Conservation (phyloP, 2,888 invertebrate genomes). For the Sesia bembeciformis region DNA sequence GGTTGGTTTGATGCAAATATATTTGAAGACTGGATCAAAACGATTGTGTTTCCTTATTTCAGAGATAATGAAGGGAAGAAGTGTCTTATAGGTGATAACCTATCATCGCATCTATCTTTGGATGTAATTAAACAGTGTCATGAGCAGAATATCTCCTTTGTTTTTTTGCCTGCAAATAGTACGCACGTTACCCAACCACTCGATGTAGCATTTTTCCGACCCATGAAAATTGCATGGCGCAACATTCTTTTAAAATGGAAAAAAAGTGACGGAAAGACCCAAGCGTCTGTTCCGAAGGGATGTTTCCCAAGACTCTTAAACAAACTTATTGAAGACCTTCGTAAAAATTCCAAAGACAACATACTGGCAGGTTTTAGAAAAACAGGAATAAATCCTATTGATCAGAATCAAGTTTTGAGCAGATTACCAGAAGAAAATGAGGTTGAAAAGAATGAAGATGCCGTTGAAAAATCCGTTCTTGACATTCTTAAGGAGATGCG, state of each 20-base stretch:
- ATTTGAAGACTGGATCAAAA: conserved; percentile 29
- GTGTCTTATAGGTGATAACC: conserved; percentile 34
- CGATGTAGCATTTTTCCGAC: conserved; percentile 28
- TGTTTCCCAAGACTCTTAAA: conserved; percentile 13
- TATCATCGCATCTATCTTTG: conserved; percentile 25
- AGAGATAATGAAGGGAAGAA: conserved; percentile 19
- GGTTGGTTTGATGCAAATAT: conserved; percentile 32
- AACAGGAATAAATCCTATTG: too few relatives aligned
- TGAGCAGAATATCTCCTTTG: conserved; percentile 29
- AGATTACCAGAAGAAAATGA: too few relatives aligned
- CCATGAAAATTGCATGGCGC: conserved; percentile 23
- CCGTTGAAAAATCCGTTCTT: too few relatives aligned
- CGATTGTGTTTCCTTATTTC: conserved; percentile 13
- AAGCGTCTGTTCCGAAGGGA: conserved; percentile 10
- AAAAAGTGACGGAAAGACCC: conserved; percentile 10
- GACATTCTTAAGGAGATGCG: too few relatives aligned
- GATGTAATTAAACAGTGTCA: conserved; percentile 24
- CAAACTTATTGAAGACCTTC: conserved; percentile 7
- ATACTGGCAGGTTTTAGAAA: background rate
- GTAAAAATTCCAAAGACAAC: conserved; percentile 7
- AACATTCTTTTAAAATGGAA: conserved; percentile 13
- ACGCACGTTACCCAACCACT: conserved; percentile 31
- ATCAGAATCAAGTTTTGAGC: too few relatives aligned
- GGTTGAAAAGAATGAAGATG: too few relatives aligned
- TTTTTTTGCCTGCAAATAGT: too few relatives aligned